Base-by-base conservation (phyloP, 2,888 invertebrate genomes). In the Andrena flavipes region DNA sequence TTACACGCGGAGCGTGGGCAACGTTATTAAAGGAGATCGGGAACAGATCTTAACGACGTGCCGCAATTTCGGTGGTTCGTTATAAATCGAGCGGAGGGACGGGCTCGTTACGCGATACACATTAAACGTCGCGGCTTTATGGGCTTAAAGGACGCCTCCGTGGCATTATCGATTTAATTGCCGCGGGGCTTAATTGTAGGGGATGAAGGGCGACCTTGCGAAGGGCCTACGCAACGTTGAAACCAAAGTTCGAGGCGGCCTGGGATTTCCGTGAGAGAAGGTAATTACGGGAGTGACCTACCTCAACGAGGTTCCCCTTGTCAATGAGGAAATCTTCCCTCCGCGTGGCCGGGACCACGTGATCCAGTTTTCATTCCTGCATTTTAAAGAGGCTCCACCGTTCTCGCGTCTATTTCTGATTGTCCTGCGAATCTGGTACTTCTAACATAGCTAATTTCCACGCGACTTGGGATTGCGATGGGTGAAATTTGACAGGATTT, bases 261-360 rank as follows among this genome's bases (percentile, higher is more conserved):
- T 75, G 86, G 80, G 87, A 91, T 88, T 92, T 92, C 84, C 92
- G 92, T 91, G 91, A 91, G 90, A 89, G 85, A 82, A 89, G 86
- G 91, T 92, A 92, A 92, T 92, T 91, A 92, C 90, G 86, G 83
- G 84, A 91, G 84, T 89, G 92, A 92, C 92, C 91, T 91, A 86
- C 90, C 91, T 76, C 90, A 91, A 91, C 86, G 73, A 87, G 84
- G 85, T 90, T 88, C 85, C 73, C 81, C 81, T 86, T 77, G 86
- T 84, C 88, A 88, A 84, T 82, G 87, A 88, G 82, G 84, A 82
- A 88, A 86, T 75, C 72, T 74, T 70, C 78, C 76, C 71, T 76
- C 65, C 76, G 54, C 71, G 65, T 69, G 64, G 20, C 62, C 26
- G 13, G 64, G 59, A 70, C 87, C 76, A 68, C 82, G 75, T 76